A percentile compares a stretch with the other conserved stretches of the same genome.
Conservation (phyloP, 2,888 invertebrate genomes). For the Smittia sp. region DNA sequence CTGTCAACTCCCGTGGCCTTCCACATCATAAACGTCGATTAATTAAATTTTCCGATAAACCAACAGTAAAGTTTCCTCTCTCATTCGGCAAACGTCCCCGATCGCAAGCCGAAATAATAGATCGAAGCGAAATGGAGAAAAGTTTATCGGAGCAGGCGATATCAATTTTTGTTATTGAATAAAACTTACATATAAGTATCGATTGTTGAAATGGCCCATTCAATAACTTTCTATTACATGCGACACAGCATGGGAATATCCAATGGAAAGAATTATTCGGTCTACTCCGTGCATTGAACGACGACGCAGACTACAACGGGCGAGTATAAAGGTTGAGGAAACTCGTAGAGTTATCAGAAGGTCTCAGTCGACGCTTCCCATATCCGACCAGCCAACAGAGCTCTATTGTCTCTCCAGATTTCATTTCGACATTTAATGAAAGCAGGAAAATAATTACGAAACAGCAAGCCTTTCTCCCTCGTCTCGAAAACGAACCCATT, state of each 20-base stretch:
- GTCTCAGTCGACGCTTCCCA: too few species aligned
- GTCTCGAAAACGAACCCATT: not conserved
- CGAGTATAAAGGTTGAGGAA: too few species aligned
- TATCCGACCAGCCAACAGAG: not conserved
- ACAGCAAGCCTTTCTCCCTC: not conserved
- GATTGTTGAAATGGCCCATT: constrained; percentile 26
- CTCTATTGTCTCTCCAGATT: not conserved
- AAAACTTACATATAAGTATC: constrained; percentile 21
- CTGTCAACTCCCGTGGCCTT: too few species aligned
- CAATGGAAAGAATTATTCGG: constrained; percentile 16
- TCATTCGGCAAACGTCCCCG: not conserved
- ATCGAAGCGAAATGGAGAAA: constrained; percentile 6
- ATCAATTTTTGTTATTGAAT: constrained; percentile 32
- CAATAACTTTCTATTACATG: constrained; percentile 12
- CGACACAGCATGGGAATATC: not conserved
- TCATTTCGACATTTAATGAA: not conserved
- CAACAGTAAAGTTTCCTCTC: constrained; percentile 31
- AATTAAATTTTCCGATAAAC: constrained; percentile 40
- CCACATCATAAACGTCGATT: constrained; percentile 32
- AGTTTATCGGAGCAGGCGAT: constrained; percentile 6
- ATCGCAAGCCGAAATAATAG: not conserved
- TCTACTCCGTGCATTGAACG: not conserved
- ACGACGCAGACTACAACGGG: too few species aligned
- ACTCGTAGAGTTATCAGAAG: too few species aligned
- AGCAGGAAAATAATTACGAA: not conserved